Conservation (phyloP, 2,113 vertebrate species). For the Hemiprocne comata region DNA sequence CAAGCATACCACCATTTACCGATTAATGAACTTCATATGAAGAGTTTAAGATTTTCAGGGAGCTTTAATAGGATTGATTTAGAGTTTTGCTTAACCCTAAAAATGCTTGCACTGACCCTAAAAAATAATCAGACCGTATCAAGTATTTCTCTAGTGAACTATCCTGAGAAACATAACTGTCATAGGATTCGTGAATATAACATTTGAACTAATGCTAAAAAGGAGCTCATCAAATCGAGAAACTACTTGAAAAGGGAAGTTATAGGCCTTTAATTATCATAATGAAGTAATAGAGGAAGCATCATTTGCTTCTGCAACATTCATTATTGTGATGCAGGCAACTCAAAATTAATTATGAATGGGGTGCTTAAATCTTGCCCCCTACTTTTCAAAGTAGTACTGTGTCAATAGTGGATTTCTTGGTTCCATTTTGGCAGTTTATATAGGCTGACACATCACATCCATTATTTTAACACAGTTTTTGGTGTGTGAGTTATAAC, state of each 20-base stretch:
- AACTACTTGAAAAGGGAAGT: not conserved
- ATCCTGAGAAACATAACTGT: not conserved
- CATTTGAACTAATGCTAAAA: not conserved
- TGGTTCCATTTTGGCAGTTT: constrained; percentile 31
- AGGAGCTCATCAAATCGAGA: not conserved
- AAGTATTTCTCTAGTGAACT: not conserved
- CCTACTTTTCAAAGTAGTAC: not conserved
- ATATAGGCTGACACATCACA: constrained; percentile 36
- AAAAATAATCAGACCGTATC: not conserved
- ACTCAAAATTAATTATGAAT: not conserved
- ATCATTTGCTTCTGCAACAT: not conserved
- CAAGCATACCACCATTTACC: not conserved
- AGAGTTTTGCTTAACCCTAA: not conserved
- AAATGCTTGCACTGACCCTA: not conserved
- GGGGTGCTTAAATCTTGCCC: not conserved
- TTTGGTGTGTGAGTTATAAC: constrained; percentile 58
- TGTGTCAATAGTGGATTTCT: constrained; percentile 19
- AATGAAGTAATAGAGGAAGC: not conserved
- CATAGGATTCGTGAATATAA: not conserved
- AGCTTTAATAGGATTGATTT: not conserved
- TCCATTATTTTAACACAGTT: constrained; percentile 55
- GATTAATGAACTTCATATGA: not conserved
- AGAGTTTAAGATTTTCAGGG: not conserved
- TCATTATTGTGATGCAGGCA: not conserved
- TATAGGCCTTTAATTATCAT: not conserved